Evolutionary conservation across 2,888 invertebrate species (phyloP), one percentile per base, ranked within the genome.

Genomic region (Sminthurides aquaticus): DNA sequence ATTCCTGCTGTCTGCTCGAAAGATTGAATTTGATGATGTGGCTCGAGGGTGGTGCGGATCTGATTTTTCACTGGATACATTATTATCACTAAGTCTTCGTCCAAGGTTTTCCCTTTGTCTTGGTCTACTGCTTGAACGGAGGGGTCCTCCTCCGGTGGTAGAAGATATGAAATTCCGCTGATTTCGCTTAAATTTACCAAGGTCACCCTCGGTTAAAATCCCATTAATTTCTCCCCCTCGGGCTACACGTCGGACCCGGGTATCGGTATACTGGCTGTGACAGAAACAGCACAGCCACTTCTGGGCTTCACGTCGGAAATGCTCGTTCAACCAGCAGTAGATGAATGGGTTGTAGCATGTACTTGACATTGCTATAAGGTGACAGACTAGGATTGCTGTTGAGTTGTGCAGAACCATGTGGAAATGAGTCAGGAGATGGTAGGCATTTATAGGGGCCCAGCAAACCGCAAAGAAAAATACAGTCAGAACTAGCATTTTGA

Each of bases 341-440:
- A 81, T 79, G 70, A 80, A 80, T 0, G 81, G 80, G 67, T 81
- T 81, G 73, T 78, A 80, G 70, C 80, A 80, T 2, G 79, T 79
- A 67, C 79, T 79, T 66, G 78, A 79, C 76, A 81, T 79, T 25
- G 80, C 80, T n/a, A 80, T 74, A 78, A 79, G 78, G 69, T 81
- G 80, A 64, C 79, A 79, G 49, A 78, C 70, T 27, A 80, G 77
- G 70, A 79, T 79, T 1, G 76, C 76, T 1, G 76, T 76, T 1
- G 79, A 77, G 67, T 78, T 77, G 70, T 79, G 79, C 22, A 74
- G 74, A 52, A 80, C 75, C 11, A 79, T 69, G 3, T 66, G 66
- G 52, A 73, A 74, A 57, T 72, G 72, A 11, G 74, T 74, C 15
- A 73, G 65, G 5, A 74, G 60, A 67, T 80, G 80, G 69, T 80